Percentiles rank a stretch among this genome's conserved stretches.
Conservation (phyloP, 1,140 invertebrate species). For the Lasioglossum albipes region DNA sequence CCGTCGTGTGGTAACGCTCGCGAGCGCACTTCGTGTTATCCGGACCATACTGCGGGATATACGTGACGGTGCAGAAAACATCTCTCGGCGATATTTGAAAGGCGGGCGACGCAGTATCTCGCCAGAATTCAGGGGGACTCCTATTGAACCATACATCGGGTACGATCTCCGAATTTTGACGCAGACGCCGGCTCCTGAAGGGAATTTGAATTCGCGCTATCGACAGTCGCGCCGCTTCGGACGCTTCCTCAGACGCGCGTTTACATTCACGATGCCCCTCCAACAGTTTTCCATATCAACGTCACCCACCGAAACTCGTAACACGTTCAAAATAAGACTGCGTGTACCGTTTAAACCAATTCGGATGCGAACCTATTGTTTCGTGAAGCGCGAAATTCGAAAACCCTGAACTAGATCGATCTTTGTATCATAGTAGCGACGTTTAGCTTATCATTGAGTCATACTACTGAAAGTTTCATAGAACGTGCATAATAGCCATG, state of each 20-base stretch:
- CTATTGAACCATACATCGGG: constrained; percentile 45
- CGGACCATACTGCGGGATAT: constrained; percentile 28
- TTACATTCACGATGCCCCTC: constrained; percentile 14
- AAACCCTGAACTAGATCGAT: too few relatives aligned
- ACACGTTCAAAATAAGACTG: background rate
- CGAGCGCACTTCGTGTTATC: constrained; percentile 8
- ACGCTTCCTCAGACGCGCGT: background rate
- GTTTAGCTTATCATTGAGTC: too few relatives aligned
- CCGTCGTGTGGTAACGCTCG: background rate
- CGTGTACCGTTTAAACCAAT: too few relatives aligned
- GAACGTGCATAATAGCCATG: too few relatives aligned
- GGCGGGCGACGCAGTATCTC: constrained; percentile 37
- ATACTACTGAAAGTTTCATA: too few relatives aligned
- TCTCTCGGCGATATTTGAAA: constrained; percentile 44
- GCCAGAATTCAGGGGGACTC: background rate
- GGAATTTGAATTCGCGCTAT: constrained; percentile 43
- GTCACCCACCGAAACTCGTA: background rate
- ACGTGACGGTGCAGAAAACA: constrained; percentile 47
- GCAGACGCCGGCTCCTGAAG: constrained; percentile 27
- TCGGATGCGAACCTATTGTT: background rate
- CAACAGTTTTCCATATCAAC: background rate
- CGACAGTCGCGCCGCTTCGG: constrained; percentile 3
- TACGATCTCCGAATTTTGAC: constrained; percentile 48
- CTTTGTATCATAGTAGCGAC: too few relatives aligned
- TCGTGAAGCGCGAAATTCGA: too few relatives aligned